Conservation (phyloP, 2,888 invertebrate genomes). For the Galeopsomyia nigrocyanea region DNA sequence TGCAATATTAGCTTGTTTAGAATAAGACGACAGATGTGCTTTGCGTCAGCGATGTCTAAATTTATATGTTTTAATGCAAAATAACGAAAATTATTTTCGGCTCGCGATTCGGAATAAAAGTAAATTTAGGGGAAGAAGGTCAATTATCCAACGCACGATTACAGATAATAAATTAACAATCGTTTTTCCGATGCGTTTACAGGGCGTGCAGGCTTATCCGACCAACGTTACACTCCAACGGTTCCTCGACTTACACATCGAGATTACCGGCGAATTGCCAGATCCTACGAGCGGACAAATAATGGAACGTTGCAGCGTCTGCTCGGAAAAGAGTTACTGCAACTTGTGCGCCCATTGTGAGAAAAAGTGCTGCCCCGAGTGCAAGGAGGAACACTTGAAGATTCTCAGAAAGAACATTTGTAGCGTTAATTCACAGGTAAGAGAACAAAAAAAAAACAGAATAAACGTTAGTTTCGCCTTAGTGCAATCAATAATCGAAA, state of each 20-base stretch:
- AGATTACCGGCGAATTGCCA: slow-evolving; percentile 91
- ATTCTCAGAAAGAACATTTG: slow-evolving; percentile 92
- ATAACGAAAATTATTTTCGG: no score
- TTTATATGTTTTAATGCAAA: no score
- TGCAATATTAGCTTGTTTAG: no score
- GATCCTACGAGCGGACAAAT: slow-evolving; percentile 92
- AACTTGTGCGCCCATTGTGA: slow-evolving; percentile 95
- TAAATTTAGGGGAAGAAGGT: no score
- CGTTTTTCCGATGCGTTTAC: slow-evolving; percentile 38
- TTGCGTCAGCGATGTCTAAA: no score
- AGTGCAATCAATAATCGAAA: no score
- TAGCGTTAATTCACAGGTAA: slow-evolving; percentile 87
- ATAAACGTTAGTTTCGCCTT: no score
- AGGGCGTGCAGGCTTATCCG: slow-evolving; percentile 85
- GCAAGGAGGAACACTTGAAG: slow-evolving; percentile 96
- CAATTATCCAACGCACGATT: no score
- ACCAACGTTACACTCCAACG: slow-evolving; percentile 96
- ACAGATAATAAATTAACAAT: no score
- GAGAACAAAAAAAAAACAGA: not conserved
- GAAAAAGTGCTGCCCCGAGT: slow-evolving; percentile 96
- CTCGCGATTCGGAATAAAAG: no score
- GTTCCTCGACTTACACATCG: slow-evolving; percentile 93
- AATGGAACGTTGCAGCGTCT: slow-evolving; percentile 94
- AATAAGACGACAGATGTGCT: no score
- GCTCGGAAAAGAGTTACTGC: slow-evolving; percentile 92